Evolutionary conservation across 2,113 vertebrate species (phyloP).

Genomic region (Onychostoma macrolepis): DNA sequence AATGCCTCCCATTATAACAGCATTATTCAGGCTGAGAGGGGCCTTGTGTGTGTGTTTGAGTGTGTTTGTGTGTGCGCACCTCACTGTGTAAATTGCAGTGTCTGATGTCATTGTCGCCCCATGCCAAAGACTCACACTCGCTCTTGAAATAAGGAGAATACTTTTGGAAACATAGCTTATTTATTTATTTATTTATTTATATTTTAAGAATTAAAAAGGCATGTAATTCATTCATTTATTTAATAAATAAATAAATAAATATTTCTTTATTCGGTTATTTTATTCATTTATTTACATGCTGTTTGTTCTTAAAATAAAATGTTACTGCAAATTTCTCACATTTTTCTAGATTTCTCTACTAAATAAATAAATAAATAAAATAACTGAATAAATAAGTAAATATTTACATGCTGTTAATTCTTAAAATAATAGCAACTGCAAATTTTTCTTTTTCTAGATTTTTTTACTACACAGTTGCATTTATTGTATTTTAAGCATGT

Average conservation of each 20-base stretch:
- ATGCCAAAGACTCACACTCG: slow-evolving; percentile 1
- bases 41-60: slow-evolving; percentile 22
- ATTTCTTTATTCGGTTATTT: too few relatives aligned
- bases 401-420: background rate
- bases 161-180: background rate
- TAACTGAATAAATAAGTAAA: background rate
- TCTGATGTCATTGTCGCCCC: slow-evolving; percentile 13
- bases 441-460: background rate
- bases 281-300: background rate
- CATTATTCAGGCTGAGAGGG: slow-evolving; percentile 37
- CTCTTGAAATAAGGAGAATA: background rate
- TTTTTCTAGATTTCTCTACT: background rate
- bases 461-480: background rate
- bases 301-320: background rate
- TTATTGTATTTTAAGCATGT: too few relatives aligned
- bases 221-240: too few relatives aligned
- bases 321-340: background rate
- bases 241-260: too few relatives aligned
- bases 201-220: background rate
- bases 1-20: slow-evolving; percentile 45
- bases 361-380: background rate
- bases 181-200: too few relatives aligned
- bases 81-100: slow-evolving; percentile 2
- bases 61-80: background rate
- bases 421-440: background rate